Evolutionary conservation across 1,140 invertebrate genomes (phyloP).

Genomic region (Platorchestia sp.): DNA sequence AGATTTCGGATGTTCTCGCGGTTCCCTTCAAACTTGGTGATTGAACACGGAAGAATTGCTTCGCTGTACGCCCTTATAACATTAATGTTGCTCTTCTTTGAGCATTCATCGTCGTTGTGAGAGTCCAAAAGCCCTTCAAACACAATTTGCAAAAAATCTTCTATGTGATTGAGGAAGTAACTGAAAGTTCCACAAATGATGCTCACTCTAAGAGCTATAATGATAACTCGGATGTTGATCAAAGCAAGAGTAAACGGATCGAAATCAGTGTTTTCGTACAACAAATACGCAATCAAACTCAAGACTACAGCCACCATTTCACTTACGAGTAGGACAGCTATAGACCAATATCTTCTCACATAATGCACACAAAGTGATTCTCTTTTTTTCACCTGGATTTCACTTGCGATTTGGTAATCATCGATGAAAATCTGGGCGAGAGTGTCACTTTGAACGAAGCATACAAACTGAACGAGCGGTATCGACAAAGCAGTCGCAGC

Average conservation of each 20-base stretch:
- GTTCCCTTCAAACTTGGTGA: background rate
- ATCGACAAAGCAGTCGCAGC: background rate
- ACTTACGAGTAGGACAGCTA: background rate
- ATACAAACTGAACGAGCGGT: background rate
- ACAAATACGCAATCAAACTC: background rate
- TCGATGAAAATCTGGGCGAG: background rate
- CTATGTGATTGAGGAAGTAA: background rate
- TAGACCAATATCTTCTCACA: background rate
- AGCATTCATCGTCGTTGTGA: no score
- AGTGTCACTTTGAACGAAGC: background rate
- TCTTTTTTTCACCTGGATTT: background rate
- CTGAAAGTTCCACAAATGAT: background rate
- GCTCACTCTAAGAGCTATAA: background rate
- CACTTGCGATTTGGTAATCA: background rate
- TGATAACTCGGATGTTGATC: background rate
- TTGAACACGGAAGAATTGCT: background rate
- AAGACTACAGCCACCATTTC: background rate
- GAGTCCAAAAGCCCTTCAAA: no score
- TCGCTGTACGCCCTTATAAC: background rate
- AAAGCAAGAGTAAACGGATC: background rate
- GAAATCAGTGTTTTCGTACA: background rate
- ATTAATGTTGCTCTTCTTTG: no score
- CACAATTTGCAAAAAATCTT: no score
- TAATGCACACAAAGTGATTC: background rate
- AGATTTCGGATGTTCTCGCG: no score